These are phyloP conservation scores for Porphyrio hochstetteri DNA, from an alignment of 2,113 vertebrate genomes.

Conservation along the genomic window DNA sequence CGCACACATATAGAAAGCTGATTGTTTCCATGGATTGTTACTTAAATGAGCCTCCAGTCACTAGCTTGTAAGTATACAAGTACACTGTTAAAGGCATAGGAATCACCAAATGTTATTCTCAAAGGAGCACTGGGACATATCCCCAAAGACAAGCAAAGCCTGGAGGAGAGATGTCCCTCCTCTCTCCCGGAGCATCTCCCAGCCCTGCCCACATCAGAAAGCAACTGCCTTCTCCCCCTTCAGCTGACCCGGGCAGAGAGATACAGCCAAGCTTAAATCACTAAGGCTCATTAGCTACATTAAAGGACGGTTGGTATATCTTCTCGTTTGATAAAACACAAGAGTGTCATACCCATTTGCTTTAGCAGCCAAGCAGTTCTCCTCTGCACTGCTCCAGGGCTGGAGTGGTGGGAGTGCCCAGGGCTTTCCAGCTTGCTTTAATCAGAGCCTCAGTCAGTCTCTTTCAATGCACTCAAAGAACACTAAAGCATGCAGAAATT, in stretches of 20 bases:
- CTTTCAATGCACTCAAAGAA: neutral
- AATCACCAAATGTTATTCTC: rapidly evolving
- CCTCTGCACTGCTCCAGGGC: rapidly evolving
- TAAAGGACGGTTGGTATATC: rapidly evolving
- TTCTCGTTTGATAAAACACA: neutral
- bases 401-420: neutral
- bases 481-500: rapidly evolving
- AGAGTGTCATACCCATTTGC: neutral
- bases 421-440: neutral
- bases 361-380: neutral
- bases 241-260: neutral
- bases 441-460: neutral
- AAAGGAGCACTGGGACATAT: neutral
- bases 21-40: neutral
- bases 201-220: neutral
- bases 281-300: neutral
- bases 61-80: neutral
- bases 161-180: rapidly evolving
- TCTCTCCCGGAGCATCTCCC: neutral
- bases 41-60: neutral
- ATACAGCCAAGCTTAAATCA: neutral
- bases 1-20: neutral
- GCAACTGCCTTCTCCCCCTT: neutral
- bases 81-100: neutral
- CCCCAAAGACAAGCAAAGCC: neutral